Evolutionary conservation across 2,888 invertebrate species (phyloP).

Genomic region (Halictus ligatus): DNA sequence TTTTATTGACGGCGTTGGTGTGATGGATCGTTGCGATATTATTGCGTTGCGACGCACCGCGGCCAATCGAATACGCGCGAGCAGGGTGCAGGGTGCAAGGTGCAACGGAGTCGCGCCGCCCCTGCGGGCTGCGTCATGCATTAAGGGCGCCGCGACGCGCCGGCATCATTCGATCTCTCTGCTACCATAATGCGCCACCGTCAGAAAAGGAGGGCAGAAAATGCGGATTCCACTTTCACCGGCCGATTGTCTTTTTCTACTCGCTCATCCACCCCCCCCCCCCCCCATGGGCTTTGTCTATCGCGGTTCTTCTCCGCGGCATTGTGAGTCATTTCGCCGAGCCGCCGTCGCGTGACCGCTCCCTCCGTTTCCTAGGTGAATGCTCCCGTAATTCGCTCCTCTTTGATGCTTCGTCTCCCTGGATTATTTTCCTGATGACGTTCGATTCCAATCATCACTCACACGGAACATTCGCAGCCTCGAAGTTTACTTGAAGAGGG

Average conservation of each 20-base stretch:
- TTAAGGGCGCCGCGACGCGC: constrained; percentile 60
- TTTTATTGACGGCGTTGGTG: constrained; percentile 75
- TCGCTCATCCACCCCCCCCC: background rate
- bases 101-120: constrained; percentile 31
- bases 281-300: background rate
- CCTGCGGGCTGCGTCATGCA: constrained; percentile 70
- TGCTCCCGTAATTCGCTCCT: background rate
- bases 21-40: constrained; percentile 75
- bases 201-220: constrained; percentile 36
- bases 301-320: background rate
- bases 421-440: background rate
- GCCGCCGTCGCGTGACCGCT: constrained; percentile 7
- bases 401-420: background rate
- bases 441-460: background rate
- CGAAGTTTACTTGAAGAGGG: background rate
- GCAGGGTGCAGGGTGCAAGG: constrained; percentile 62
- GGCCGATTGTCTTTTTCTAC: constrained; percentile 8
- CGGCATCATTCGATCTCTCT: constrained; percentile 65
- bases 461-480: background rate
- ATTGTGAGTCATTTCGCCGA: background rate
- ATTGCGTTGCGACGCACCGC: constrained; percentile 72
- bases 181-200: constrained; percentile 63
- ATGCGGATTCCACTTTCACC: constrained; percentile 27
- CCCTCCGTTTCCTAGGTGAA: background rate
- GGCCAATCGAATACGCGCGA: constrained; percentile 73